Evolutionary conservation across 2,888 invertebrate species (phyloP), one percentile per base, ranked within the genome.

Genomic region (Byasa hedistus): DNA sequence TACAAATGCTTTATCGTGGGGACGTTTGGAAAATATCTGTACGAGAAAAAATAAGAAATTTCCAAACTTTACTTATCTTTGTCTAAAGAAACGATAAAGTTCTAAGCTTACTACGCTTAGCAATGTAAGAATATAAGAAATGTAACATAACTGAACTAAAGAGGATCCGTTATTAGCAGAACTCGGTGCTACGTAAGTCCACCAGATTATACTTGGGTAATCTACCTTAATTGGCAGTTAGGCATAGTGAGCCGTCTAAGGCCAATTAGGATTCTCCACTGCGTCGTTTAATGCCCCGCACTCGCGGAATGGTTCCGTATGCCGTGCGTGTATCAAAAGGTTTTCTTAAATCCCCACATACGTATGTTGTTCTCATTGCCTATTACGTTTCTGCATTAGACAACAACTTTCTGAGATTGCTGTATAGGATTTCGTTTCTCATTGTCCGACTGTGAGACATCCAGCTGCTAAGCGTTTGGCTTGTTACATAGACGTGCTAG

Each of bases 211-310:
- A 67, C 64, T 56, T 61, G 64, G 58, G 67, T 67, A 64, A 67
- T 67, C 67, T 65, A 58, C 61, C 57, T 61, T 65, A 68, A 68
- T 68, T 65, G 68, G 68, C 61, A 65, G 64, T 68, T 60, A 64
- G 60, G 67, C 24, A 61, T 57, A 67, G 67, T 60, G 67, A 64
- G 67, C 67, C 66, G 44, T 67, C 63, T 67, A 24, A 63, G 60
- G 57, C 60, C 67, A 67, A 67, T 67, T 67, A 67, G 64, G 60
- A 60, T 64, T 63, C 64, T 64, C 67, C 57, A 64, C 60, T 64
- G 64, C 60, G 64, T 67, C 67, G 58, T 67, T 64, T 52, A 39
- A 64, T 60, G 57, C 51, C 66, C 51, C 64, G 32, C 57, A 66
- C 65, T 65, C 60, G 52, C 39, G 56, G 59, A 32, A 60, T 44